Percentiles rank a stretch among this genome's conserved stretches.
Evolutionary conservation across 2,113 vertebrate genomes (phyloP).

Genomic region (Ictidomys tridecemlineatus): DNA sequence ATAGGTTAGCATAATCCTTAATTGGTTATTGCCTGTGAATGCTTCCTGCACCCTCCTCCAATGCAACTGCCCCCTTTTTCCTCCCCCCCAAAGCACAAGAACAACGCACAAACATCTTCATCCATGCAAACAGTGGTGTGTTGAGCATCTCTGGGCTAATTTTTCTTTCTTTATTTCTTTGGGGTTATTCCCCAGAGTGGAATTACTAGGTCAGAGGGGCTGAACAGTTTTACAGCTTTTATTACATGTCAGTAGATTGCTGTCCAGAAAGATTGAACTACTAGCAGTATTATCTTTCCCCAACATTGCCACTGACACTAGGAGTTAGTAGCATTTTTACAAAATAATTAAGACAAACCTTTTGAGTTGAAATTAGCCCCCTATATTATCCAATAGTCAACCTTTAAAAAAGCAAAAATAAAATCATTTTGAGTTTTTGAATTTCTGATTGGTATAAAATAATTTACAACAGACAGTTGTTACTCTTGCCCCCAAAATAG

Average conservation of each 20-base stretch:
- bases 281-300: neutral
- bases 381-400: neutral
- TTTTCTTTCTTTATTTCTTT: slow-evolving; percentile 69
- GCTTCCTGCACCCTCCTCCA: neutral
- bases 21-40: slow-evolving; percentile 30
- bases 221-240: slow-evolving; percentile 67
- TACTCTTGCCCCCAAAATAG: neutral
- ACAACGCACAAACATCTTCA: neutral
- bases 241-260: slow-evolving; percentile 75
- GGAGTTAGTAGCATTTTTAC: slow-evolving; percentile 51
- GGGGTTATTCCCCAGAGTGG: slow-evolving; percentile 73
- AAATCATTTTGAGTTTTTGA: neutral
- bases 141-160: slow-evolving; percentile 67
- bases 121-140: slow-evolving; percentile 48
- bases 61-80: neutral
- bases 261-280: slow-evolving; percentile 74
- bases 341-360: slow-evolving; percentile 47
- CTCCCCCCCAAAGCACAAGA: neutral
- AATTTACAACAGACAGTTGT: neutral
- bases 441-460: slow-evolving; percentile 56
- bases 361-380: slow-evolving; percentile 43
- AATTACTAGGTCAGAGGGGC: slow-evolving; percentile 79
- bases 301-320: neutral
- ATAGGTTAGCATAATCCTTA: neutral
- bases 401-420: neutral